Evolutionary conservation across 2,797 vertebrate genomes (phyloP).

Genomic region (Rhinogobio ventralis): DNA sequence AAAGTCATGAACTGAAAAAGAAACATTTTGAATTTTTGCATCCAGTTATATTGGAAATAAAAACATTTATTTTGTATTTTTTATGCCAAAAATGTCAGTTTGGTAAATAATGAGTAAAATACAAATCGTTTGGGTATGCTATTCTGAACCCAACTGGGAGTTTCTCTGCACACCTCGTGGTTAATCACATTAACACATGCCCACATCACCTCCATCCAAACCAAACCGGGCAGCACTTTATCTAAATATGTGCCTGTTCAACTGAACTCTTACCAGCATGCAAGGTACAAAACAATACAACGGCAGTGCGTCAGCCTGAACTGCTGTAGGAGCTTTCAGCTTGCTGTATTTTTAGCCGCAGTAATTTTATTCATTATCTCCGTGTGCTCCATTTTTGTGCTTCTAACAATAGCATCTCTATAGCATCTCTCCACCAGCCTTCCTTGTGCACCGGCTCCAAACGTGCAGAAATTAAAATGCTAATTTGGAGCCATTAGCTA

Average conservation of each 20-base stretch:
- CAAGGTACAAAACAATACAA: slow-evolving; percentile 43
- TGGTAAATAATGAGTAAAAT: neutral
- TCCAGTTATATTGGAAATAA: neutral
- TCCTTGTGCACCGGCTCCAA: slow-evolving; percentile 12
- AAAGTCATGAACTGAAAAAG: neutral
- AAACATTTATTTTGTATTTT: neutral
- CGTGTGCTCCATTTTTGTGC: slow-evolving; percentile 25
- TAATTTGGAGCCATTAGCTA: slow-evolving; percentile 54
- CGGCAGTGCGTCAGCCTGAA: slow-evolving; percentile 46
- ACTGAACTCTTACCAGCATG: slow-evolving; percentile 61
- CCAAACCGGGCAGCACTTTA: slow-evolving; percentile 64
- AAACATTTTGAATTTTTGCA: neutral
- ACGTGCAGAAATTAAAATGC: slow-evolving; percentile 59
- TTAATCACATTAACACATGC: slow-evolving; percentile 52
- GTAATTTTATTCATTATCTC: slow-evolving; percentile 38
- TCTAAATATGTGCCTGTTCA: slow-evolving; percentile 62
- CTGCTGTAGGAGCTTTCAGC: slow-evolving; percentile 49
- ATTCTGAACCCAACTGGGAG: neutral
- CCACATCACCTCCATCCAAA: slow-evolving; percentile 66
- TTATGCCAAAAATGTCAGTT: neutral
- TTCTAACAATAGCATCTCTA: slow-evolving; percentile 7
- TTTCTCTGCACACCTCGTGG: slow-evolving; percentile 19
- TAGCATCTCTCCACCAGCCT: neutral
- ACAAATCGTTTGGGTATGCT: neutral
- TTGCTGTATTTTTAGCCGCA: slow-evolving; percentile 38